A percentile compares a stretch with the other conserved stretches of the same genome.
These are phyloP conservation scores for Notoglanidium macrostoma DNA, from an alignment of 2,797 vertebrate genomes.

Conservation along the genomic window DNA sequence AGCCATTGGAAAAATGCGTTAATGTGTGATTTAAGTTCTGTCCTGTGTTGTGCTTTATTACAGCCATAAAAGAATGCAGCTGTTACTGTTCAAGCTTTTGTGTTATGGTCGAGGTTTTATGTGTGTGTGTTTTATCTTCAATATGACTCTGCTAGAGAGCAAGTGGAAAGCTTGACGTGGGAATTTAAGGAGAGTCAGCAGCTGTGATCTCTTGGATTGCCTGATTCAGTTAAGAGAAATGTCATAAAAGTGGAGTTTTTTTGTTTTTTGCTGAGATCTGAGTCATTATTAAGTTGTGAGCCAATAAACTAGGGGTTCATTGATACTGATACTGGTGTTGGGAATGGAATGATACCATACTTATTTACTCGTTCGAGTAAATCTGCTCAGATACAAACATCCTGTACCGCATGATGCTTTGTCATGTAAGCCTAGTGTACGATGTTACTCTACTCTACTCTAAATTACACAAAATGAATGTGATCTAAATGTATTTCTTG, in stretches of 20 bases:
- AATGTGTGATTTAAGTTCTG: conserved; percentile 36
- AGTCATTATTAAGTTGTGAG: not conserved
- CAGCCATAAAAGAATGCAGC: conserved; percentile 39
- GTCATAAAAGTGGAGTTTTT: not conserved
- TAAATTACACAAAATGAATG: not conserved
- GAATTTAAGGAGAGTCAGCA: conserved; percentile 41
- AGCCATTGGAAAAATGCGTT: conserved; percentile 37
- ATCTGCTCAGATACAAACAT: not conserved
- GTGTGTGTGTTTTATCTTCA: conserved; percentile 17
- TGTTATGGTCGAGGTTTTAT: conserved; percentile 27
- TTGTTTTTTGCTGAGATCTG: not conserved
- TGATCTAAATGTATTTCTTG: not conserved
- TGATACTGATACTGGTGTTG: not conserved
- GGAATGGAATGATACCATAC: not conserved
- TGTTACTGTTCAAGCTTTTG: conserved; percentile 38
- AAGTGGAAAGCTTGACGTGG: conserved; percentile 2
- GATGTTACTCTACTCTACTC: not conserved
- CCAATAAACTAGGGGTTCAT: not conserved
- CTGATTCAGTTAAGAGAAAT: conserved; percentile 34
- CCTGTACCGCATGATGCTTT: not conserved
- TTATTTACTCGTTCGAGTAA: not conserved
- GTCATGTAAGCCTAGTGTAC: not conserved
- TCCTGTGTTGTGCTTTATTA: conserved; percentile 35
- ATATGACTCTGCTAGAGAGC: not conserved
- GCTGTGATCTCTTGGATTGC: conserved; percentile 41